Evolutionary conservation across 1,140 invertebrate genomes (phyloP).

Genomic region (Holcopasites calliopsidis): DNA sequence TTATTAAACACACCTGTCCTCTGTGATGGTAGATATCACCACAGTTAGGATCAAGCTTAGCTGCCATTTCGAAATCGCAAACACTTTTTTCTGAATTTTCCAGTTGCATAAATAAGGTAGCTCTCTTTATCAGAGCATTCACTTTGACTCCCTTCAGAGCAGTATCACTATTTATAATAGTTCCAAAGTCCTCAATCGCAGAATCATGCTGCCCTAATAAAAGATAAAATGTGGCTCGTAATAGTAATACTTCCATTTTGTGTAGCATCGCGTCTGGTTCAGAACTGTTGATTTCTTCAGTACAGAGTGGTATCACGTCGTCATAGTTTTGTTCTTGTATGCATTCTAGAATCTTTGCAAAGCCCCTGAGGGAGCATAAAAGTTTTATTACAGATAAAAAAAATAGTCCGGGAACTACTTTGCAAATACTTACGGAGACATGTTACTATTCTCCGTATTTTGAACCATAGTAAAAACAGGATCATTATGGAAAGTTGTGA

Average conservation of each 20-base stretch:
- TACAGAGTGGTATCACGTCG: constrained; percentile 88
- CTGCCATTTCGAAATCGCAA: constrained; percentile 88
- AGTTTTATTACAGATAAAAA: background rate
- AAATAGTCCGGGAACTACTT: background rate
- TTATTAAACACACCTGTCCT: constrained; percentile 81
- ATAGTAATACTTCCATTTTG: constrained; percentile 85
- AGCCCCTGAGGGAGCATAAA: constrained; percentile 46
- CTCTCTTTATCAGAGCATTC: constrained; percentile 95
- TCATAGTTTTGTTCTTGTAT: constrained; percentile 88
- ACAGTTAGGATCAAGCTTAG: constrained; percentile 87
- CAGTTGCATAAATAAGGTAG: constrained; percentile 89
- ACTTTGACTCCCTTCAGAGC: constrained; percentile 84
- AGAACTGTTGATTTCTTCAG: constrained; percentile 86
- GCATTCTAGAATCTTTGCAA: constrained; percentile 73
- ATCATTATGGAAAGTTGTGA: constrained; percentile 91
- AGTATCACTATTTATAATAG: constrained; percentile 82
- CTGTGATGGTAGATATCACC: constrained; percentile 92
- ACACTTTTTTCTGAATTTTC: constrained; percentile 87
- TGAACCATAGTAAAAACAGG: constrained; percentile 81
- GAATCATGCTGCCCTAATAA: constrained; percentile 86
- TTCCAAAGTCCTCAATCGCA: constrained; percentile 86
- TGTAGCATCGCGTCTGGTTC: constrained; percentile 78
- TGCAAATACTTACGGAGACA: constrained; percentile 58
- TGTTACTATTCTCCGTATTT: constrained; percentile 48
- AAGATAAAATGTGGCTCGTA: constrained; percentile 91